Base-by-base conservation (phyloP, 2,888 invertebrate genomes). In the Ormia ochracea region DNA sequence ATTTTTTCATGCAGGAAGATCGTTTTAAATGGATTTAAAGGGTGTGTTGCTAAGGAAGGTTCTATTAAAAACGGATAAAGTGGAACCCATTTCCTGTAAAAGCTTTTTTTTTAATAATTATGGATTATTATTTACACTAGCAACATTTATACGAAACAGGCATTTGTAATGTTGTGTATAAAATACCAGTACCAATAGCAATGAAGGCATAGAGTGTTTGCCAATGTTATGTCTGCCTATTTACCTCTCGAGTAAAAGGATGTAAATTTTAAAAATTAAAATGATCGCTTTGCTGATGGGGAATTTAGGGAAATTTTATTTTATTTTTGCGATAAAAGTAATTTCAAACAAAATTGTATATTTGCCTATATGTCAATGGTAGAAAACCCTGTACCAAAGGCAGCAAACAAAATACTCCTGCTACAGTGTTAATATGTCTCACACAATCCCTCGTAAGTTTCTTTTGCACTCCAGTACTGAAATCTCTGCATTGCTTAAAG, bases 401-500 rank as follows among this genome's bases (percentile, higher is more conserved):
- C 17, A 68, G 4, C 31, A 33, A 14, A 36, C 7, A 33, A n/a
- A n/a, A 38, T 21, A 23, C 23, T 36, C 23, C 50, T 41, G 10
- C 14, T 26, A 58, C 26, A 31, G 61, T 56, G 66, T 61, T 68
- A 61, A 68, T 68, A 23, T 54, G 31, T 61, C 59, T 78, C 66
- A 73, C 52, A 73, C 65, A 36, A 48, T 54, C 38, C 12, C 12
- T 66, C 12, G 5, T 31, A 26, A n/a, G 12, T 38, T 54, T 14
- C 36, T 17, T 26, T 63, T 69, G 43, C 48, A 48, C 48, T 38
- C 14, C 19, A 41, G 17, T 12, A 41, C 43, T 3, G 65, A 54
- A 65, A 45, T 72, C 66, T 36, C 66, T 74, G 45, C 50, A 61
- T 66, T 66, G 52, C 45, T 28, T 77, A 12, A 45, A 58, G 12